These are phyloP conservation scores for Paedocypris micromegethes DNA, from an alignment of 2,797 vertebrate species.

Conservation along the genomic window DNA sequence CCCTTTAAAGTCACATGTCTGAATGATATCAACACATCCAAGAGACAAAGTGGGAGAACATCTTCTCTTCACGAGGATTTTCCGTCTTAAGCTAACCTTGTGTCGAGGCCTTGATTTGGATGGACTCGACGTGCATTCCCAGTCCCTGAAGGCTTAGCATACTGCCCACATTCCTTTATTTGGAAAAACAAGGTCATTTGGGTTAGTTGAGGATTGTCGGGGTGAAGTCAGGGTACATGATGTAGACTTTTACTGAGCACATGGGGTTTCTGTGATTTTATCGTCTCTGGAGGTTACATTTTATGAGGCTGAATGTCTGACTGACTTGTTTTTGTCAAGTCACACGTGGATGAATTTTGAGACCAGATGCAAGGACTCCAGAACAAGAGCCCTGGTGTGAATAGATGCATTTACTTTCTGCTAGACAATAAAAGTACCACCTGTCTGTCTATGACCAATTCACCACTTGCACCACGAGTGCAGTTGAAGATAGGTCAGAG, in stretches of 20 bases:
- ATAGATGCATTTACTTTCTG: conserved; percentile 1
- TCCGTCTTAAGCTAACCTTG: conserved; percentile 32
- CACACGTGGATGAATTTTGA: neutral
- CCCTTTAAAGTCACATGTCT: too few species aligned
- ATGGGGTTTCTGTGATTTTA: neutral
- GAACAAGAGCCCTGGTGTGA: neutral
- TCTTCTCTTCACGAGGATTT: conserved; percentile 31
- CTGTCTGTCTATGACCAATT: neutral
- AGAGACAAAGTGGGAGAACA: conserved; percentile 9
- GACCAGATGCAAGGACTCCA: neutral
- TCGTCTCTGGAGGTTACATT: neutral
- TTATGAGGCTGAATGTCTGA: conserved; percentile 4
- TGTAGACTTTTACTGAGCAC: conserved; percentile 10
- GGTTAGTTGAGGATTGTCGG: conserved; percentile 10
- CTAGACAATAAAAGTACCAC: conserved; percentile 14
- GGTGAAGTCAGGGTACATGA: neutral
- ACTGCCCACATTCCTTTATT: conserved; percentile 34
- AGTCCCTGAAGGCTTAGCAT: conserved; percentile 35
- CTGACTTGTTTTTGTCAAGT: conserved; percentile 4
- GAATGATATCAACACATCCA: neutral
- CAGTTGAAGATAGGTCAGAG: neutral
- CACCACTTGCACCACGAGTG: conserved; percentile 7
- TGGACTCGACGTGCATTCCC: conserved; percentile 20
- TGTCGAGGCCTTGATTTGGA: conserved; percentile 4
- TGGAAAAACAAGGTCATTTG: conserved; percentile 36